Base-by-base conservation (phyloP, 2,888 invertebrate species). In the Aphidoletes aphidimyza region DNA sequence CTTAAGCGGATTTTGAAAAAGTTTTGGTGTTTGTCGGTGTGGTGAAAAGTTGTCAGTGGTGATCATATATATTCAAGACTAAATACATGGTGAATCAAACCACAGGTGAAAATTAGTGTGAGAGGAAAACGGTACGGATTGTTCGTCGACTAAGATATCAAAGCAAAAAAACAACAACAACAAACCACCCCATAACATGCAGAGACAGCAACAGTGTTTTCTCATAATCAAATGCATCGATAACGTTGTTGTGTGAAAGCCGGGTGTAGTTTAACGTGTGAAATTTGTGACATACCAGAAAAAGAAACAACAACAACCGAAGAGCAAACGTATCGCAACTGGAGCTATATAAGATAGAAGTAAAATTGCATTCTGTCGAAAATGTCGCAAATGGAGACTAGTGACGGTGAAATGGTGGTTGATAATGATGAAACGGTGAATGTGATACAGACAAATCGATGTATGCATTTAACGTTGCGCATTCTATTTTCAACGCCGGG, bases 401-500 rank as follows among this genome's bases (percentile, higher is more conserved):
- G 87, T 85, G 86, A 87, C 85, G 86, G 87, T 86, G 86, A 87
- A 86, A 86, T 86, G 85, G 86, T 85, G 85, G 86, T 87, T 37
- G 84, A 83, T 49, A 85, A 69, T 69, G 84, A 30, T 30, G 36
- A 26, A 39, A 59, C 84, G 78, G 81, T 84, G 59, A 85, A 78
- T 85, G 81, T 81, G 81, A 81, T 81, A 1, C 81, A 81, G 1
- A 45, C 83, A 85, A 84, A 85, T 86, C 87, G 86, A 86, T 89
- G 88, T 85, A 85, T 89, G 81, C 88, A 88, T 84, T 87, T 88
- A 69, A 84, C 88, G 85, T 86, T 89, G 34, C 89, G 89, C 87
- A 85, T 89, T 85, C 85, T 89, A 84, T 88, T 90, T 86, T 90
- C 90, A n/a, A 88, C 90, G 84, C 90, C 90, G 83, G 95, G 95